Base-by-base conservation (phyloP, 2,113 vertebrate genomes). In the Bostrychus sinensis region DNA sequence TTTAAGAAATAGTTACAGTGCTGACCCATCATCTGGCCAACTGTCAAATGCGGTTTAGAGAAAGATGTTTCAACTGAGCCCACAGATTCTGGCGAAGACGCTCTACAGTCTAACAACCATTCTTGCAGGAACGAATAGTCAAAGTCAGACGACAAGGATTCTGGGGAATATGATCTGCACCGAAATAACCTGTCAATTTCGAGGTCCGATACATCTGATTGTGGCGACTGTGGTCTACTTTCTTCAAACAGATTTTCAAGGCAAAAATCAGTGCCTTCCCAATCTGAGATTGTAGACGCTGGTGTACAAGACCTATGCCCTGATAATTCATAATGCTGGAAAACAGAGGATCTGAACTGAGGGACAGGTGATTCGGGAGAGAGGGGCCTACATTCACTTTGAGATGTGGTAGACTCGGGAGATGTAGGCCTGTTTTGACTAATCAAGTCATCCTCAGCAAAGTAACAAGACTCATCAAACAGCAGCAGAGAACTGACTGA, bases 281-380 rank as follows among this genome's bases (percentile, higher is more conserved):
- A 57, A 25, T 75, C 67, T 32, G 62, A 67, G 28, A 34, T 14
- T 8, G 30, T 8, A 3, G 77, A 78, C n/a, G 60, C 10, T 23
- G 72, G 46, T 39, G 64, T 72, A 12, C 34, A 56, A 0, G 63
- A 59, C 50, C 63, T 60, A 17, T 12, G 6, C 3, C 51, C 5
- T 34, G 51, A 7, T 0, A 56, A n/a, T 4, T 43, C 46, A 3
- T 46, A 4, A 19, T 25, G 3, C 3, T 8, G 43, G 4, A 13
- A 2, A 8, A 45, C n/a, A 0, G 13, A 1, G 25, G 7, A 50
- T 12, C 3, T 39, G 42, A 70, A 70, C 13, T 80, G 57, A 36
- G 72, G 61, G 66, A 80, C 19, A 36, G 80, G 60, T 20, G 79
- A 81, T 26, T 73, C 70, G 25, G 72, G 70, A n/a, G 77, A 78